Conservation (phyloP, 2,888 invertebrate species). For the Amblyjoppa proteus region DNA sequence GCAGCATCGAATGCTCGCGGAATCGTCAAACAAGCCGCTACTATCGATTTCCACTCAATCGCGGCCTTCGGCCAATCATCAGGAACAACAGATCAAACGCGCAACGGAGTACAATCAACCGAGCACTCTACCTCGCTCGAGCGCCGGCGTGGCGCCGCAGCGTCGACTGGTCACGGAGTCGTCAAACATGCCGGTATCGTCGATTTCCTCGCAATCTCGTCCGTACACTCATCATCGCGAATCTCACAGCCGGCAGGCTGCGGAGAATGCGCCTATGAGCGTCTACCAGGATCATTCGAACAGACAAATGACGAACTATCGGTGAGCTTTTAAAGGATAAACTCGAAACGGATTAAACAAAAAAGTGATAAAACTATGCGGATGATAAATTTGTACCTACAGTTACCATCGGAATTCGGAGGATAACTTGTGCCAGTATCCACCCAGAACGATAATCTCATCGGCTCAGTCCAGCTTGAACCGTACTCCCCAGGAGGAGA, state of each 20-base stretch:
- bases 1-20: neutral
- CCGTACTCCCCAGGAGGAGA: neutral
- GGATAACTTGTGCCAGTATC: neutral
- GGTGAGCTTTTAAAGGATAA: conserved; percentile 6
- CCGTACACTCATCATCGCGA: neutral
- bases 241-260: neutral
- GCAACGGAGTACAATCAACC: neutral
- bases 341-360: neutral
- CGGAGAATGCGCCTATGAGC: neutral
- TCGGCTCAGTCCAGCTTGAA: neutral
- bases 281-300: neutral
- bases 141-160: too few species aligned
- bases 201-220: neutral
- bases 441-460: neutral
- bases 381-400: neutral
- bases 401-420: neutral
- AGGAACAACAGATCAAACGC: neutral
- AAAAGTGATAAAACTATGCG: neutral
- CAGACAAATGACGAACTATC: neutral
- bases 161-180: neutral
- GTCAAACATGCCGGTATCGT: neutral
- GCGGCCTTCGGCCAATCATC: neutral
- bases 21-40: neutral
- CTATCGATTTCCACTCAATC: neutral
- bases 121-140: neutral